phyloP scores from a whole-genome alignment of 2,888 invertebrate species.

The Rapana venosa region DNA sequence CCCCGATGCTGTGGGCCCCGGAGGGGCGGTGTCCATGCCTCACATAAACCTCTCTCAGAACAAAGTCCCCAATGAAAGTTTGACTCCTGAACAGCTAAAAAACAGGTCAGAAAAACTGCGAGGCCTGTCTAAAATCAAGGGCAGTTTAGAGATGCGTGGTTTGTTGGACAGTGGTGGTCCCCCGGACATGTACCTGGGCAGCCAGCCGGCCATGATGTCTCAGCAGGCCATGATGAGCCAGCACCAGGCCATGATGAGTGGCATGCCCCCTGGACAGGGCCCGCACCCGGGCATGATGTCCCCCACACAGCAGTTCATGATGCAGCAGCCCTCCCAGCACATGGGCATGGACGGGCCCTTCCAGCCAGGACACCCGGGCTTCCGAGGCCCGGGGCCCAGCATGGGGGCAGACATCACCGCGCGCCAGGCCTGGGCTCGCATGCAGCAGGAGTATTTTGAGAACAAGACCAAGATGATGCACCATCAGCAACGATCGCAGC shows the following conservation, averaged over 20 bases:
- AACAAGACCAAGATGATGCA: constrained; percentile 67
- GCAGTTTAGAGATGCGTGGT: constrained; percentile 85
- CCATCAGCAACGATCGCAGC: constrained; percentile 47
- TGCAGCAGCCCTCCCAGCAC: constrained; percentile 64
- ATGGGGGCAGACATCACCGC: constrained; percentile 74
- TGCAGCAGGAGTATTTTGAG: constrained; percentile 86
- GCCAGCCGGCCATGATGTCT: constrained; percentile 48
- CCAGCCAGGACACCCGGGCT: constrained; percentile 47
- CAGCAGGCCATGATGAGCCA: constrained; percentile 50
- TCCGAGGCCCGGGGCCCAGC: constrained; percentile 35
- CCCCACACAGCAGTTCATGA: constrained; percentile 59
- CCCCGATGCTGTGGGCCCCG: constrained; percentile 43
- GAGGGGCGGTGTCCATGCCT: constrained; percentile 44
- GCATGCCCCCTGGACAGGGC: constrained; percentile 58
- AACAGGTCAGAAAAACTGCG: constrained; percentile 95
- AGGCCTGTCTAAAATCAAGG: constrained; percentile 92
- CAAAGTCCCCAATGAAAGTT: constrained; percentile 85
- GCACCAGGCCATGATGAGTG: constrained; percentile 48
- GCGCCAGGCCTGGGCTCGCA: constrained; percentile 93
- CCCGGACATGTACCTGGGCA: constrained; percentile 52
- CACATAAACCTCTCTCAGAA: constrained; percentile 69
- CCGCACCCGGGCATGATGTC: constrained; percentile 62
- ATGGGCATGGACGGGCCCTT: constrained; percentile 61
- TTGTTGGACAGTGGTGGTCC: constrained; percentile 83
- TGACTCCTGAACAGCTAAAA: constrained; percentile 96